A percentile compares a stretch with the other conserved stretches of the same genome.
Evolutionary conservation across 2,888 invertebrate genomes (phyloP).

Genomic region (Drosophila neonasuta): DNA sequence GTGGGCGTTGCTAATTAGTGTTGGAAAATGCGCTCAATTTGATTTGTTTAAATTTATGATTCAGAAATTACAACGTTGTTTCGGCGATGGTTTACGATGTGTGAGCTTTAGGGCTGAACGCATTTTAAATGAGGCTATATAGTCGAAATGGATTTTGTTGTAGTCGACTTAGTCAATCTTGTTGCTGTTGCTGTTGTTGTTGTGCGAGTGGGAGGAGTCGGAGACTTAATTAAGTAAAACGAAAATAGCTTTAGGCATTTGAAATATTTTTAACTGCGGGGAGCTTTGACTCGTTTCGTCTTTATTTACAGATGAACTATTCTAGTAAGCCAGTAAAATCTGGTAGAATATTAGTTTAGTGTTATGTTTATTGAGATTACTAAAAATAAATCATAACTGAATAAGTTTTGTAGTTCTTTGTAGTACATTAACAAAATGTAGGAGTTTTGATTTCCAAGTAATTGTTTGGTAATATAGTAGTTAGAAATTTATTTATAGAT

Average conservation of each 20-base stretch:
- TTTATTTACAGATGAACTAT: conserved; percentile 24
- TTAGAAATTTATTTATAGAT: too few relatives aligned
- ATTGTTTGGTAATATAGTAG: too few relatives aligned
- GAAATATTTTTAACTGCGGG: conserved; percentile 31
- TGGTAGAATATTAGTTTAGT: background rate
- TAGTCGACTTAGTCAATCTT: conserved; percentile 1
- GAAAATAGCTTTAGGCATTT: conserved; percentile 23
- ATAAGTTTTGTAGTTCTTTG: background rate
- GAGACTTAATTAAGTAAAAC: conserved; percentile 34
- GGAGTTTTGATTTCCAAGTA: background rate
- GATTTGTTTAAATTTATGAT: conserved; percentile 77
- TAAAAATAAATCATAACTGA: background rate
- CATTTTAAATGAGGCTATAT: conserved; percentile 61
- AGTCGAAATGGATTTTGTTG: conserved; percentile 7
- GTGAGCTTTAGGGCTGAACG: conserved; percentile 68
- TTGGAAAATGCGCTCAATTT: conserved; percentile 75
- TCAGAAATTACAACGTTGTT: conserved; percentile 51
- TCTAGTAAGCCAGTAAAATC: background rate
- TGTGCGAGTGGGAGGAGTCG: conserved; percentile 18
- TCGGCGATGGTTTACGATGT: conserved; percentile 65
- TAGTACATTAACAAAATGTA: background rate
- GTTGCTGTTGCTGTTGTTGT: background rate
- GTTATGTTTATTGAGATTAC: background rate
- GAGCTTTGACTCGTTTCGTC: conserved; percentile 31
- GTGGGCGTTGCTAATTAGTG: conserved; percentile 78